Conservation (phyloP, 1,140 invertebrate species). For the Hermatobates lingyangjiaoensis region DNA sequence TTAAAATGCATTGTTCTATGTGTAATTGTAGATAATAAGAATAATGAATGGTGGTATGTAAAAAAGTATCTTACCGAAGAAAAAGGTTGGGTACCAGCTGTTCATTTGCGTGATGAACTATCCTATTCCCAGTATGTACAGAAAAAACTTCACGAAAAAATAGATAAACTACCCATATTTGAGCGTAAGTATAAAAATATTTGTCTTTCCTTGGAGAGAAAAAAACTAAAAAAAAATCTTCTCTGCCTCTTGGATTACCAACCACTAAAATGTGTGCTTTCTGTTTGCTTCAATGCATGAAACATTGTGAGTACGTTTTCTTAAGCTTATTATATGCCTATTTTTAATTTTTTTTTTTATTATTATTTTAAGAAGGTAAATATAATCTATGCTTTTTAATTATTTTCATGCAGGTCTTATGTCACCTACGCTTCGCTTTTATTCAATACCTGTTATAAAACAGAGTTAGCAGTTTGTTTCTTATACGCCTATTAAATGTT, state of each 20-base stretch:
- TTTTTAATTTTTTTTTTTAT: no score
- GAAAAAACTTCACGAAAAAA: slow-evolving; percentile 74
- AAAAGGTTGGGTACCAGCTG: slow-evolving; percentile 79
- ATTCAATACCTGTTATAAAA: no score
- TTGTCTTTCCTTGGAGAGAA: no score
- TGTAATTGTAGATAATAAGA: slow-evolving; percentile 42
- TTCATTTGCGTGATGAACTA: slow-evolving; percentile 61
- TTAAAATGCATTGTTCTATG: no score
- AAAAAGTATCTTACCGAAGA: slow-evolving; percentile 75
- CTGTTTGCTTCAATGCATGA: neutral
- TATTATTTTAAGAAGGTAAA: no score
- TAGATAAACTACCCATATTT: slow-evolving; percentile 75
- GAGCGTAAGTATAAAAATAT: slow-evolving; percentile 47
- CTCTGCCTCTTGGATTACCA: no score
- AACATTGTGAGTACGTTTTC: neutral
- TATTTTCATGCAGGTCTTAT: no score
- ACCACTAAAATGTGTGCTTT: neutral
- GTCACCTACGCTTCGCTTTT: no score
- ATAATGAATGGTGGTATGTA: slow-evolving; percentile 80
- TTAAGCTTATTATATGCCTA: neutral
- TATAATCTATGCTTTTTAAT: no score
- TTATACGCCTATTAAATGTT: no score
- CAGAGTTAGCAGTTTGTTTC: no score
- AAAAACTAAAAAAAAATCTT: no score
- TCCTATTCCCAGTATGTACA: slow-evolving; percentile 67